Evolutionary conservation across 1,140 invertebrate species (phyloP).

Genomic region (Muscidifurax raptorellus): DNA sequence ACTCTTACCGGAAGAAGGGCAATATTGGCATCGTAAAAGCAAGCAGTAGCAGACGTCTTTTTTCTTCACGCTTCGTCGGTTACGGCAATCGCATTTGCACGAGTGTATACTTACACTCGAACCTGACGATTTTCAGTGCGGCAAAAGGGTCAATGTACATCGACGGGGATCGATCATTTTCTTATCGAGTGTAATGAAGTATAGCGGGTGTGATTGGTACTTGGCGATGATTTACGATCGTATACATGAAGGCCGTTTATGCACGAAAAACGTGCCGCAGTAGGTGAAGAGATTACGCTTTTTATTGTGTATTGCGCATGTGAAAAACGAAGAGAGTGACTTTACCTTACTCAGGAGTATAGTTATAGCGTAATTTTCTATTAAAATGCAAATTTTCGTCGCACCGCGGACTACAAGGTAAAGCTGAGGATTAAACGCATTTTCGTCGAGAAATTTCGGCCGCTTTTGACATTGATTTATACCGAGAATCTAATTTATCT

Average conservation of each 20-base stretch:
- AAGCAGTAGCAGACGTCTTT: not conserved
- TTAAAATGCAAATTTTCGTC: not conserved
- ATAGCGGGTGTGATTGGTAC: too few species aligned
- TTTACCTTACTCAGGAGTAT: not conserved
- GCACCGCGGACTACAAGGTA: not conserved
- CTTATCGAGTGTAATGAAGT: too few species aligned
- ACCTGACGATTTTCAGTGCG: too few species aligned
- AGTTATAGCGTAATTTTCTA: not conserved
- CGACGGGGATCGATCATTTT: too few species aligned
- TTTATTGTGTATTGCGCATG: too few species aligned
- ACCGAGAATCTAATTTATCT: too few species aligned
- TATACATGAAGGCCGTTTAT: too few species aligned
- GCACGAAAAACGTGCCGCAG: too few species aligned
- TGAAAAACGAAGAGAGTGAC: not conserved
- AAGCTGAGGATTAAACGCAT: not conserved
- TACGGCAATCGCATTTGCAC: not conserved
- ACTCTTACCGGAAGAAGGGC: constrained; percentile 25
- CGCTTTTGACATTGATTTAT: not conserved
- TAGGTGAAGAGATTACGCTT: too few species aligned
- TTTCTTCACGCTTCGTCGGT: not conserved
- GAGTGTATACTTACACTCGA: too few species aligned
- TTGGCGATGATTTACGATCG: too few species aligned
- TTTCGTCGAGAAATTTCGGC: not conserved
- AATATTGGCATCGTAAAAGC: constrained; percentile 6
- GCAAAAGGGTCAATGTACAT: too few species aligned